Evolutionary conservation across 2,888 invertebrate species (phyloP).

Genomic region (Argyresthia goedartella): DNA sequence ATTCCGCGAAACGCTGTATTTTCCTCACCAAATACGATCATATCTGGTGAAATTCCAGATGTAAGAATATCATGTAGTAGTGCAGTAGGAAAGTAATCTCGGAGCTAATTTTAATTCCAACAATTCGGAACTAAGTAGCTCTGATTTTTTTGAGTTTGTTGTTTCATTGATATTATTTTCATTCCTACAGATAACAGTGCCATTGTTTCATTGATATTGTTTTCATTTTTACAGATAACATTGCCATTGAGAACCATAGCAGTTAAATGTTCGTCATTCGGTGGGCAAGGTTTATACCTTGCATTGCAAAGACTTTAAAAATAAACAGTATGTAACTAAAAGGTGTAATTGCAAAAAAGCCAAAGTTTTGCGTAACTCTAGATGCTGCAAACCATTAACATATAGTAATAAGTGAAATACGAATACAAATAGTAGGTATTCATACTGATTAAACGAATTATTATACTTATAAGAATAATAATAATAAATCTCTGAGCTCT

Average conservation of each 20-base stretch:
- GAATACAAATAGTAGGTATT: background rate
- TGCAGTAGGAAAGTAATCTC: no score
- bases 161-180: background rate
- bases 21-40: constrained; percentile 1
- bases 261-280: constrained; percentile 8
- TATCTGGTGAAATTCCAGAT: constrained; percentile 2
- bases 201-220: no score
- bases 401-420: constrained; percentile 6
- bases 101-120: no score
- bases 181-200: no score
- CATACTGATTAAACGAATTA: no score
- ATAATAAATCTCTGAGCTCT: background rate
- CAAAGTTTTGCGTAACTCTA: constrained; percentile 6
- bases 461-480: background rate
- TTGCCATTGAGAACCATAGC: constrained; percentile 7
- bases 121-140: no score
- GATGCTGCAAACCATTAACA: constrained; percentile 3
- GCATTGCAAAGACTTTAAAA: constrained; percentile 10
- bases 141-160: no score
- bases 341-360: constrained; percentile 10
- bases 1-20: constrained; percentile 4
- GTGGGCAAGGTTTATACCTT: constrained; percentile 11
- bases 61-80: constrained; percentile 3
- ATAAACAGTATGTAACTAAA: constrained; percentile 8
- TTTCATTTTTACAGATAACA: background rate